phyloP scores from a whole-genome alignment of 2,797 vertebrate genomes.

The Ataeniobius toweri region DNA sequence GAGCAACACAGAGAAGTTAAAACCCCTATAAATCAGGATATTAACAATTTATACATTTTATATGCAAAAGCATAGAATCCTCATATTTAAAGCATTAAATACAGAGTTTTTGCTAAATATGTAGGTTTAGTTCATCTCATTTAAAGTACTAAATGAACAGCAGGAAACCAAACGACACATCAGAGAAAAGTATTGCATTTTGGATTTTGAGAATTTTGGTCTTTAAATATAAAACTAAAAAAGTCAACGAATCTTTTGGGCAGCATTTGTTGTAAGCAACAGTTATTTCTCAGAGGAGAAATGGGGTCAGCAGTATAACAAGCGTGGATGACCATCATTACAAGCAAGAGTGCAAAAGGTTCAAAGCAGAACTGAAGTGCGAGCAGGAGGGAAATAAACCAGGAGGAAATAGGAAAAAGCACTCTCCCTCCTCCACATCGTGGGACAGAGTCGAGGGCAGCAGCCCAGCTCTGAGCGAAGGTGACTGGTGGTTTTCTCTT shows the following conservation, averaged over 20 bases:
- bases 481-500: slow-evolving; percentile 45
- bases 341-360: slow-evolving; percentile 12
- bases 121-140: not conserved
- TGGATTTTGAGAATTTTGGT: too few relatives aligned
- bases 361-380: slow-evolving; percentile 6
- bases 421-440: slow-evolving; percentile 3
- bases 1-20: not conserved
- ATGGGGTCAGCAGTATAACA: slow-evolving; percentile 12
- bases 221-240: too few relatives aligned
- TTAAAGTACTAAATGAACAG: not conserved
- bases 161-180: not conserved
- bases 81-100: not conserved
- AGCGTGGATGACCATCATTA: slow-evolving; percentile 3
- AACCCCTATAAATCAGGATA: not conserved
- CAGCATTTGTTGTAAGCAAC: not conserved
- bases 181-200: too few relatives aligned
- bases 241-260: not conserved
- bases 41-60: not conserved
- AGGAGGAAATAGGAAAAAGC: slow-evolving; percentile 13
- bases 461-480: slow-evolving; percentile 42
- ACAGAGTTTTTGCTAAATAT: not conserved
- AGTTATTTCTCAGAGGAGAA: not conserved
- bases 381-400: slow-evolving; percentile 12
- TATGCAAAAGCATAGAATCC: not conserved
- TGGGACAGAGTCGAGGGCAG: slow-evolving; percentile 15